Conservation (phyloP, 2,797 vertebrate species). For the Lepidocolaptes lacrymiger region DNA sequence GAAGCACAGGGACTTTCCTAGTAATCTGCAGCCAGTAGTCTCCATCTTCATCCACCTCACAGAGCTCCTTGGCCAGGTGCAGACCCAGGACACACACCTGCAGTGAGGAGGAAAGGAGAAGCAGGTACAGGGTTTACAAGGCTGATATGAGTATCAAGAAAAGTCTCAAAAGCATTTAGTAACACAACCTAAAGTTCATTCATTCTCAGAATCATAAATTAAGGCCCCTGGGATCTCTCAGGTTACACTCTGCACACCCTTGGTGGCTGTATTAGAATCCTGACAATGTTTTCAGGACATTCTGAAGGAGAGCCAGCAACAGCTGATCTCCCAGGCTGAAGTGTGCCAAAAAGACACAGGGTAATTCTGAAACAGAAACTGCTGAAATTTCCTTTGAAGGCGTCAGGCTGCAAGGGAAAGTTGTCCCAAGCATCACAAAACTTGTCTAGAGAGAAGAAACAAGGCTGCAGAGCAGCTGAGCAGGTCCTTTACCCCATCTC, state of each 20-base stretch:
- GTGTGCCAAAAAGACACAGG: accelerated
- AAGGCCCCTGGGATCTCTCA: background rate
- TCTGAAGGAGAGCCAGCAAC: background rate
- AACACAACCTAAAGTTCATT: background rate
- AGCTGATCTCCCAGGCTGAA: background rate
- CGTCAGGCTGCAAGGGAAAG: background rate
- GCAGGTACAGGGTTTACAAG: background rate
- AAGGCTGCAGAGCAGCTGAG: background rate
- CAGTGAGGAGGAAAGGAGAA: background rate
- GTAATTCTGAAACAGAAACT: background rate
- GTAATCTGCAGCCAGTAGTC: constrained; percentile 92
- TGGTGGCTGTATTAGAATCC: background rate
- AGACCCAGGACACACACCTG: constrained; percentile 96
- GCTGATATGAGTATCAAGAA: background rate
- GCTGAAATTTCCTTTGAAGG: background rate
- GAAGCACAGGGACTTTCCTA: constrained; percentile 89
- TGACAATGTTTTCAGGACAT: background rate
- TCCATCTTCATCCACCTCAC: constrained; percentile 90
- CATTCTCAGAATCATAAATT: background rate
- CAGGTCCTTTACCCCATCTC: constrained; percentile 86
- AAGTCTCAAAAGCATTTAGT: background rate
- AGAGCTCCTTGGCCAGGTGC: constrained; percentile 95
- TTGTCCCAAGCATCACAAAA: background rate
- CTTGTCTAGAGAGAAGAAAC: background rate
- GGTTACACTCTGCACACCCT: background rate